Percentiles rank a stretch among this genome's conserved stretches.
Evolutionary conservation across 2,797 vertebrate species (phyloP).

Genomic region (Catharus ustulatus): DNA sequence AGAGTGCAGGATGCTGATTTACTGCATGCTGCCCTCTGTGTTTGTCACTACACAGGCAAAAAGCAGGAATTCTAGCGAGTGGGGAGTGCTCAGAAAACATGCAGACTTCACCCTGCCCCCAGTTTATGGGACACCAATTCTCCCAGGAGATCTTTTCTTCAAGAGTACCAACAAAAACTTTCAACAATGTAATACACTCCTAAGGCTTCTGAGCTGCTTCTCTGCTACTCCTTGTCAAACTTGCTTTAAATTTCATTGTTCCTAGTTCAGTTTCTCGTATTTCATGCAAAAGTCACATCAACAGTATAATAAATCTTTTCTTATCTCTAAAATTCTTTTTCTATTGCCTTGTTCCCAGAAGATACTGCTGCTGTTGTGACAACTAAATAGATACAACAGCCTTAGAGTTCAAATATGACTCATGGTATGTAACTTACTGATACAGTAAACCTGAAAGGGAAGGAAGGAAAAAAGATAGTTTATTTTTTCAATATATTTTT

Average conservation of each 20-base stretch:
- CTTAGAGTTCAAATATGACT: not conserved
- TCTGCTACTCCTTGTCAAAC: not conserved
- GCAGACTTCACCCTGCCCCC: not conserved
- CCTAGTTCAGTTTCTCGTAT: not conserved
- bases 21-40: not conserved
- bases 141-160: not conserved
- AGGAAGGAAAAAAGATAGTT: not conserved
- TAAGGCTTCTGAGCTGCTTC: not conserved
- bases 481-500: not conserved
- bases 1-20: not conserved
- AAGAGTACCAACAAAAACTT: not conserved
- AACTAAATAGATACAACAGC: not conserved
- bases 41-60: not conserved
- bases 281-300: not conserved
- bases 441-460: not conserved
- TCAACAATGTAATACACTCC: fast-evolving
- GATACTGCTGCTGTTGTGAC: not conserved
- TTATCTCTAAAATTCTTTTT: not conserved
- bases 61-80: not conserved
- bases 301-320: not conserved
- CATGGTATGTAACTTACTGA: not conserved
- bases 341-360: not conserved
- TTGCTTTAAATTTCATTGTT: not conserved
- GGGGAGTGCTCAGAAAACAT: not conserved
- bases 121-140: not conserved